A percentile compares a stretch with the other conserved stretches of the same genome.
Conservation (phyloP, 64 coral and sea anemone species). For the Porites australiensis region DNA sequence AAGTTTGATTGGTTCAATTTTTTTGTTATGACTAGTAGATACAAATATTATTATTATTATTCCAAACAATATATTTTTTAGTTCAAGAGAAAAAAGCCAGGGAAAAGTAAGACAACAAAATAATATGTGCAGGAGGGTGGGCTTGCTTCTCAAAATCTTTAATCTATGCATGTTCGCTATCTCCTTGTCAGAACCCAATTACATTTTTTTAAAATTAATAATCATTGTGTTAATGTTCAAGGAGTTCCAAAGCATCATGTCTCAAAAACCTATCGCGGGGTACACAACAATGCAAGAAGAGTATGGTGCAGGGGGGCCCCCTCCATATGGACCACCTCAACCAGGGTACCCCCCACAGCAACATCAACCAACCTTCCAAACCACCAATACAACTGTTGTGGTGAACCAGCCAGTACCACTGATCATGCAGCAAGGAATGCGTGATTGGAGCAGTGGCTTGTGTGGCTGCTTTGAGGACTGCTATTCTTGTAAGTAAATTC, state of each 20-base stretch:
- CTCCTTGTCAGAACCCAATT: too few species aligned
- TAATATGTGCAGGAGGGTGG: too few species aligned
- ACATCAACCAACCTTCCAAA: not conserved
- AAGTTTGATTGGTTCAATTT: too few species aligned
- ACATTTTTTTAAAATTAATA: too few species aligned
- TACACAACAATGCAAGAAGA: not conserved
- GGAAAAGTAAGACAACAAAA: too few species aligned
- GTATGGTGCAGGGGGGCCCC: not conserved
- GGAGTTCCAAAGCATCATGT: not conserved
- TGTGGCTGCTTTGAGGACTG: constrained; percentile 53
- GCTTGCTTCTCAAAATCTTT: too few species aligned
- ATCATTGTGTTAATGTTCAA: too few species aligned
- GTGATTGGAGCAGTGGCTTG: constrained; percentile 28
- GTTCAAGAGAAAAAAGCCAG: too few species aligned
- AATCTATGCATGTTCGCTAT: too few species aligned
- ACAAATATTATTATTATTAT: too few species aligned
- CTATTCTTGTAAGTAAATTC: constrained; percentile 26
- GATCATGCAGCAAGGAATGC: constrained; percentile 20
- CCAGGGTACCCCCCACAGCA: constrained; percentile 5
- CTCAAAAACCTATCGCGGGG: not conserved
- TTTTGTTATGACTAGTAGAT: too few species aligned
- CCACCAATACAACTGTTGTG: constrained; percentile 25
- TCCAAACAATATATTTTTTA: too few species aligned
- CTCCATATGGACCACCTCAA: not conserved
- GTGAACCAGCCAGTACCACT: constrained; percentile 24